Percentiles rank a stretch among this genome's conserved stretches.
Conservation (phyloP, 2,888 invertebrate genomes). For the Pseudolycoriella hygida region DNA sequence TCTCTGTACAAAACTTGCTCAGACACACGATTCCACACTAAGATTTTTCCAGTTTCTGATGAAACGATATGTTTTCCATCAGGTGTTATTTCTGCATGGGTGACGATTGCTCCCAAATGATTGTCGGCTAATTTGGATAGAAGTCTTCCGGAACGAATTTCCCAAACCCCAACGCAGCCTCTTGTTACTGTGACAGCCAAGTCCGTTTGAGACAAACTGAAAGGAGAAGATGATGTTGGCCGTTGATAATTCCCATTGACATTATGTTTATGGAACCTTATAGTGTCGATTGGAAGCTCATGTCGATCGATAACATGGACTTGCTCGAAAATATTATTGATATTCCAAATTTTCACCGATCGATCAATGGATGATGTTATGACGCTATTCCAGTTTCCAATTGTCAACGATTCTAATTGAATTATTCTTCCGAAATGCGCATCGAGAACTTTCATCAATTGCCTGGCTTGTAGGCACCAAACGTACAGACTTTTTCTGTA, state of each 20-base stretch:
- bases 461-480: constrained; percentile 68
- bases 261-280: constrained; percentile 40
- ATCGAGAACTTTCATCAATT: constrained; percentile 79
- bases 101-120: constrained; percentile 84
- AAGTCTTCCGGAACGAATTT: constrained; percentile 69
- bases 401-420: constrained; percentile 69
- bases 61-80: constrained; percentile 71
- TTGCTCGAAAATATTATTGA: constrained; percentile 96
- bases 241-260: no score
- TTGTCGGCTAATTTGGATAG: constrained; percentile 76
- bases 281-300: constrained; percentile 84
- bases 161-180: constrained; percentile 91
- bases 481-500: constrained; percentile 80
- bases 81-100: constrained; percentile 76
- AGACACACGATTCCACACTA: constrained; percentile 71
- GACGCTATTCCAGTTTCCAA: constrained; percentile 82
- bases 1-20: constrained; percentile 65
- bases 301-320: constrained; percentile 91
- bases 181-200: constrained; percentile 85
- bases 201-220: constrained; percentile 57
- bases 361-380: constrained; percentile 95
- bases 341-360: constrained; percentile 98
- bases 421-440: constrained; percentile 96
- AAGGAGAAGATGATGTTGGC: constrained; percentile 10
- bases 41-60: constrained; percentile 78